Evolutionary conservation across 2,888 invertebrate genomes (phyloP).

Genomic region (Campoplex capitator): DNA sequence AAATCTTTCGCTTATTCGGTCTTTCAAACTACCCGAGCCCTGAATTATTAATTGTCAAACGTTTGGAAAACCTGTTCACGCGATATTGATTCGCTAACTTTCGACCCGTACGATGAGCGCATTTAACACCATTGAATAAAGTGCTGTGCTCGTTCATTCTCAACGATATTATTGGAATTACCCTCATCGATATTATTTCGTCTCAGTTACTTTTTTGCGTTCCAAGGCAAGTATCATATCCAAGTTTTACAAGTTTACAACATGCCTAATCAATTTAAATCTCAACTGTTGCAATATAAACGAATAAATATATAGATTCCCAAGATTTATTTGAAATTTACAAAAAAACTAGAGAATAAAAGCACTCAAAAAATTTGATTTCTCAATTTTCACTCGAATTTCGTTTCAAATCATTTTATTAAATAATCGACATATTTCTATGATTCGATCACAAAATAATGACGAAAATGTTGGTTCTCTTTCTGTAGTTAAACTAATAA

Average conservation of each 20-base stretch:
- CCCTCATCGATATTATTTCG: neutral
- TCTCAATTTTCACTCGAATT: neutral
- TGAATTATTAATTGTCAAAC: conserved; percentile 47
- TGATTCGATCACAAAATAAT: neutral
- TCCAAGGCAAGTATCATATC: neutral
- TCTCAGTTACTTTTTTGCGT: neutral
- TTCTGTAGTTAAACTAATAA: neutral
- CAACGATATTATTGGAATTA: neutral
- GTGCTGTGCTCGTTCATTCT: neutral
- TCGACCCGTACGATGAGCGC: conserved; percentile 35
- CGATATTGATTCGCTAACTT: conserved; percentile 51
- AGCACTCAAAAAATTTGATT: neutral
- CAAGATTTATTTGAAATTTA: neutral
- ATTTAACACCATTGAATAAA: conserved; percentile 4
- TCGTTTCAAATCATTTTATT: neutral
- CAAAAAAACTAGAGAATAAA: neutral
- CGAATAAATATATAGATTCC: no score
- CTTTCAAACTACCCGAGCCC: neutral
- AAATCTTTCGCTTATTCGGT: neutral
- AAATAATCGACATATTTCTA: neutral
- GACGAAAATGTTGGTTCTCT: neutral
- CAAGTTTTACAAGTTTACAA: neutral
- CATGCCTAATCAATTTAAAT: neutral
- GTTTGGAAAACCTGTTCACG: conserved; percentile 33
- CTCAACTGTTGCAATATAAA: neutral